phyloP scores from a whole-genome alignment of 1,140 invertebrate species.

The Caenorhabditis inopinata region DNA sequence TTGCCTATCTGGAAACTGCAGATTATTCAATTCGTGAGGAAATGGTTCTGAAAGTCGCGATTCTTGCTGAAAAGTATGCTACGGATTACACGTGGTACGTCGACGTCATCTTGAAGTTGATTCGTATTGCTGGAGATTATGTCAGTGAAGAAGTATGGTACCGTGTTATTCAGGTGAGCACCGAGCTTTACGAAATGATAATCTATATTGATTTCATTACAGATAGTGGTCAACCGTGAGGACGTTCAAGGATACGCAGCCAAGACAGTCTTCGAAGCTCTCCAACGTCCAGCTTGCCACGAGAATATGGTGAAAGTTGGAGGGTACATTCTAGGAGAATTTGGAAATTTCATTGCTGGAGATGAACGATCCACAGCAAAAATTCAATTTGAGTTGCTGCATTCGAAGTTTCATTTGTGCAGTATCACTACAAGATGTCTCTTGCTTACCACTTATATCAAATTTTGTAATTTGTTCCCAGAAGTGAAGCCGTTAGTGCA shows the following conservation, averaged over 20 bases:
- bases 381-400: conserved; percentile 64
- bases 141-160: conserved; percentile 95
- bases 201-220: conserved; percentile 30
- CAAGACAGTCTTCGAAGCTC: conserved; percentile 93
- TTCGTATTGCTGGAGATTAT: conserved; percentile 98
- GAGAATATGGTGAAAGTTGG: conserved; percentile 99
- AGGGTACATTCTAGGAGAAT: conserved; percentile 98
- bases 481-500: conserved; percentile 96
- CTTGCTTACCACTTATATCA: conserved; percentile 95
- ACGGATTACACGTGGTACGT: conserved; percentile 99
- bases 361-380: conserved; percentile 80
- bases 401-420: conserved; percentile 83
- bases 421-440: conserved; percentile 91
- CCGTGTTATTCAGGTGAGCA: conserved; percentile 82
- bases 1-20: conserved; percentile 96
- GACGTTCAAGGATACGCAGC: conserved; percentile 97
- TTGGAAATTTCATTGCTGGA: conserved; percentile 98
- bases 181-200: neutral
- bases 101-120: conserved; percentile 97
- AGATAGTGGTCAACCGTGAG: conserved; percentile 96
- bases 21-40: conserved; percentile 99
- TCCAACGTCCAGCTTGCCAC: conserved; percentile 83
- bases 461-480: conserved; percentile 98
- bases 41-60: conserved; percentile 99
- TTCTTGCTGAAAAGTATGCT: conserved; percentile 98